Percentiles rank a stretch among this genome's conserved stretches.
Conservation (phyloP, 2,888 invertebrate genomes). For the Halictus ligatus region DNA sequence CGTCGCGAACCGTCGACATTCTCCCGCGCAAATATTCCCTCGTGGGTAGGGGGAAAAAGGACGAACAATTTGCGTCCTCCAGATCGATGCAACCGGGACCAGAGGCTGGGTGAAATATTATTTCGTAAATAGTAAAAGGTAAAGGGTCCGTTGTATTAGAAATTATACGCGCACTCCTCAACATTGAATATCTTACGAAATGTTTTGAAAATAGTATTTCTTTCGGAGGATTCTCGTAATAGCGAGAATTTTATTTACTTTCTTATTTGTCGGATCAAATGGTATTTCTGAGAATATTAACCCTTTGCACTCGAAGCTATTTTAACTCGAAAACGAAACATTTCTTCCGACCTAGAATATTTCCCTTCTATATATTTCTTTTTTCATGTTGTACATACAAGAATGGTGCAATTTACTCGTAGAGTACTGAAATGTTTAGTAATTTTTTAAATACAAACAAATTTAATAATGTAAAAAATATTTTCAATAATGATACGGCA, state of each 20-base stretch:
- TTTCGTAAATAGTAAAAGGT: neutral
- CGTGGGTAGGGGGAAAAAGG: conserved; percentile 23
- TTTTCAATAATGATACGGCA: no score
- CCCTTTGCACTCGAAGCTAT: no score
- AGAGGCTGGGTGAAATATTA: neutral
- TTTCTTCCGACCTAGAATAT: no score
- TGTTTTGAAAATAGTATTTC: neutral
- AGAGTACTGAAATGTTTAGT: no score
- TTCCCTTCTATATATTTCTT: no score
- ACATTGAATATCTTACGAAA: neutral
- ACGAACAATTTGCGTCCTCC: conserved; percentile 25
- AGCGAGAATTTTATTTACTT: neutral
- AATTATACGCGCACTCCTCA: neutral
- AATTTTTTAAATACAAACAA: no score
- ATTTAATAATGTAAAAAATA: no score
- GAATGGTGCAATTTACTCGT: no score
- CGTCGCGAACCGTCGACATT: neutral
- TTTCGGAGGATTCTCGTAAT: neutral
- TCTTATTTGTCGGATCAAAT: neutral
- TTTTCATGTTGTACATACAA: no score
- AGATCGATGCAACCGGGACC: conserved; percentile 38
- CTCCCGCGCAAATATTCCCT: conserved; percentile 55
- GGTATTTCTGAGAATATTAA: neutral
- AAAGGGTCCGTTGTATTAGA: neutral
- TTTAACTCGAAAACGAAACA: no score